Evolutionary conservation across 2,888 invertebrate species (phyloP).

Genomic region (Drosophila pullipes): DNA sequence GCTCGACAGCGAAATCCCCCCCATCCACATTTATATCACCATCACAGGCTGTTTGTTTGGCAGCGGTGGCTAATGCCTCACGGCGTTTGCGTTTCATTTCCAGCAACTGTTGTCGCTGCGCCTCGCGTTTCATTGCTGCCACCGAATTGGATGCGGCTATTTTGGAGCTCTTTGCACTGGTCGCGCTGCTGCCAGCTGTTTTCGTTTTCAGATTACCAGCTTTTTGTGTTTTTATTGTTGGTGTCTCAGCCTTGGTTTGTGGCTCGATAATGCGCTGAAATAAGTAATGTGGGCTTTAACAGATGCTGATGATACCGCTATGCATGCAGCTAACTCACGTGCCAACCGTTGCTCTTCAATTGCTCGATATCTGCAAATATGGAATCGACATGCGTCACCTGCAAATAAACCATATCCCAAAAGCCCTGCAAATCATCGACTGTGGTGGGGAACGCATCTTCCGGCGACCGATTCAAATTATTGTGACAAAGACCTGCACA

Average conservation of each 20-base stretch:
- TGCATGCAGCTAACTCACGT: conserved; percentile 76
- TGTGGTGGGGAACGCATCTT: conserved; percentile 95
- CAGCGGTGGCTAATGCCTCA: conserved; percentile 74
- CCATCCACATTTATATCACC: conserved; percentile 8
- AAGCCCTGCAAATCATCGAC: conserved; percentile 96
- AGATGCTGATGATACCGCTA: background rate
- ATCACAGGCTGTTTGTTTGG: conserved; percentile 43
- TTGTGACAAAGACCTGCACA: conserved; percentile 88
- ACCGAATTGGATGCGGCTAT: conserved; percentile 65
- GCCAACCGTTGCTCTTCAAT: conserved; percentile 90
- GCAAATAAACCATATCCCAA: conserved; percentile 98
- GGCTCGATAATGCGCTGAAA: conserved; percentile 42
- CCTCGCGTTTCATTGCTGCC: conserved; percentile 88
- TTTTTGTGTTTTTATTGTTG: conserved; percentile 64
- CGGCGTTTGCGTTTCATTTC: conserved; percentile 87
- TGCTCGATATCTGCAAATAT: conserved; percentile 90
- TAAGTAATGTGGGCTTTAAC: background rate
- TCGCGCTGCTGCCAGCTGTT: conserved; percentile 35
- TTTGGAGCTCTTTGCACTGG: conserved; percentile 52
- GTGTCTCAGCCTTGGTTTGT: conserved; percentile 38
- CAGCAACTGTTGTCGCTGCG: conserved; percentile 92
- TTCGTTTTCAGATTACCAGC: conserved; percentile 64
- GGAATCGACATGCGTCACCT: conserved; percentile 93
- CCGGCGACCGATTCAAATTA: conserved; percentile 89
- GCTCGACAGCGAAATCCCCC: conserved; percentile 34